Evolutionary conservation across 2,797 vertebrate species (phyloP).

Genomic region (Acridotheres tristis): DNA sequence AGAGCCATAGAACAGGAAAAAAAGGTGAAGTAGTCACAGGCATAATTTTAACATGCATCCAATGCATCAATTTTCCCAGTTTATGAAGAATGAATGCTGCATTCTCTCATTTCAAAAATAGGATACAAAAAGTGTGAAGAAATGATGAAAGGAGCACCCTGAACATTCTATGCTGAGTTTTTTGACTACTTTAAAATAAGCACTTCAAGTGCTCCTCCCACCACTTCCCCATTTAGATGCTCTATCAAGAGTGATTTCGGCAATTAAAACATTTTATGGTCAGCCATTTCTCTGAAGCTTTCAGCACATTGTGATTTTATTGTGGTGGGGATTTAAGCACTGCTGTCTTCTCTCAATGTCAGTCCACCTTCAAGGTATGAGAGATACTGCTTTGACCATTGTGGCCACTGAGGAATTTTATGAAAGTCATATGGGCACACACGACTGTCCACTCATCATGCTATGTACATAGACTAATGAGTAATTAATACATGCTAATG

Average conservation of each 20-base stretch:
- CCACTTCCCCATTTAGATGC: neutral
- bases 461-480: neutral
- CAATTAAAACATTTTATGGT: neutral
- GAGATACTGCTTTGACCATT: neutral
- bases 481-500: constrained; percentile 34
- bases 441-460: neutral
- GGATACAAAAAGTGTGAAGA: neutral
- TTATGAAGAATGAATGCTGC: neutral
- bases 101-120: neutral
- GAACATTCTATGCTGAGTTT: neutral
- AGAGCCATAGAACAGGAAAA: neutral
- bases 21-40: neutral
- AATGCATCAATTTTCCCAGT: neutral
- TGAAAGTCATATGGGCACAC: neutral
- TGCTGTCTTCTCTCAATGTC: neutral
- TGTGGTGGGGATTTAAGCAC: neutral
- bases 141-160: neutral
- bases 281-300: neutral
- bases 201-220: neutral
- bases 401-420: neutral
- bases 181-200: neutral
- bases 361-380: neutral
- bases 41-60: neutral
- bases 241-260: neutral
- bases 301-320: neutral